Evolutionary conservation across 1,140 invertebrate species (phyloP).

Genomic region (Caerostris extrusa): DNA sequence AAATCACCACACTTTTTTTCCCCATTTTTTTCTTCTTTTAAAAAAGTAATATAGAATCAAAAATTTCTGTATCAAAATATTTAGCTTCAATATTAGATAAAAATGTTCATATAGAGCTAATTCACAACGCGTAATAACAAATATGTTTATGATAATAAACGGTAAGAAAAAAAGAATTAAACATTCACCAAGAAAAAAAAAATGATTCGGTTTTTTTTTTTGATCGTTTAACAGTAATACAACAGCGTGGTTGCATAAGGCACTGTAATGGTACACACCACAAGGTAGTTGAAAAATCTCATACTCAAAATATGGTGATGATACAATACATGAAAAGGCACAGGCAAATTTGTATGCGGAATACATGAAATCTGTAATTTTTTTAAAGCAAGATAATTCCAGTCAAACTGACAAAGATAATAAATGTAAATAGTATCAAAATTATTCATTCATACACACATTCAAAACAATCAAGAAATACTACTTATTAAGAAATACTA

Average conservation of each 20-base stretch:
- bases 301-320: background rate
- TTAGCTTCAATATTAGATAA: background rate
- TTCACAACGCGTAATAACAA: background rate
- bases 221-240: background rate
- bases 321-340: background rate
- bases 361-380: background rate
- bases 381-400: background rate
- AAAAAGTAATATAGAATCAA: constrained; percentile 35
- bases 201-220: background rate
- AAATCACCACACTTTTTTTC: background rate
- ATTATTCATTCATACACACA: background rate
- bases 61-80: constrained; percentile 39
- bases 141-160: background rate
- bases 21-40: background rate
- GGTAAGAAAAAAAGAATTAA: background rate
- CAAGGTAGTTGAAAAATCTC: background rate
- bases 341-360: background rate
- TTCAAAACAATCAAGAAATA: too few relatives aligned
- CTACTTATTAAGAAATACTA: too few relatives aligned
- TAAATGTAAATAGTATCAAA: background rate
- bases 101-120: background rate
- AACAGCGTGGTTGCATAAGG: background rate
- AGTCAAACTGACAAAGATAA: background rate
- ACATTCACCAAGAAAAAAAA: constrained; percentile 11
- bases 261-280: background rate